These are phyloP conservation scores for Phania funesta DNA, from an alignment of 2,888 invertebrate genomes.

Conservation along the genomic window DNA sequence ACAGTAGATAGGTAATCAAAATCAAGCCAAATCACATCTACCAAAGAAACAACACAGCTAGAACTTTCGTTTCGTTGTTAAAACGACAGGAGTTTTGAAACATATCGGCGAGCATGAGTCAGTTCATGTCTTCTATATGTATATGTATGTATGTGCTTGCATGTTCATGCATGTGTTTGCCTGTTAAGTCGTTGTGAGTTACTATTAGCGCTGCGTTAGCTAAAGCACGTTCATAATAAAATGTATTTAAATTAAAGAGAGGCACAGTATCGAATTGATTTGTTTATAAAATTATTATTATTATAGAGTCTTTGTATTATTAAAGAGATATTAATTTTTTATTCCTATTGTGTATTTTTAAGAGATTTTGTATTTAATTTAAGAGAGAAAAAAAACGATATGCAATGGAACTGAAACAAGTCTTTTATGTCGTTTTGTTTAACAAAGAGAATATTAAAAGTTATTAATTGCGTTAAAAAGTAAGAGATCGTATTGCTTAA, in stretches of 20 bases:
- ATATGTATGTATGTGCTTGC: not conserved
- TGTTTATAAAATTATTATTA: not conserved
- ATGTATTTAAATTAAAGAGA: slow-evolving; percentile 6
- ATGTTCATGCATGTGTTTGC: not conserved
- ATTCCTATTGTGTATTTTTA: not conserved
- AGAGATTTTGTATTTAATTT: slow-evolving; percentile 5
- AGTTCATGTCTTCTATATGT: not conserved
- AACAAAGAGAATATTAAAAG: slow-evolving; percentile 5
- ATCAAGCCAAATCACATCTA: slow-evolving; percentile 10
- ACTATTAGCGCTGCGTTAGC: slow-evolving; percentile 18
- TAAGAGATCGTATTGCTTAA: not conserved
- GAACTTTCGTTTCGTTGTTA: slow-evolving; percentile 22
- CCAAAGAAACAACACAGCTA: slow-evolving; percentile 9
- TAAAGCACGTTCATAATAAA: slow-evolving; percentile 8
- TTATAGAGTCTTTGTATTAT: not conserved
- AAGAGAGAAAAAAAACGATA: slow-evolving; percentile 35
- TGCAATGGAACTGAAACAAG: slow-evolving; percentile 41
- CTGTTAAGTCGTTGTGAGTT: slow-evolving; percentile 1
- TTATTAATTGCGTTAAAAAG: not conserved
- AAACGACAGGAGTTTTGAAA: slow-evolving; percentile 50
- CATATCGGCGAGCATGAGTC: slow-evolving; percentile 16
- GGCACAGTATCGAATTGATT: not conserved
- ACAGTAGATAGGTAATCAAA: slow-evolving; percentile 7
- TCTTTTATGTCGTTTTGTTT: not conserved
- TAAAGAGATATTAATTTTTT: slow-evolving; percentile 31